Base-by-base conservation (phyloP, 2,797 vertebrate species). In the Benthosema pterotum region DNA sequence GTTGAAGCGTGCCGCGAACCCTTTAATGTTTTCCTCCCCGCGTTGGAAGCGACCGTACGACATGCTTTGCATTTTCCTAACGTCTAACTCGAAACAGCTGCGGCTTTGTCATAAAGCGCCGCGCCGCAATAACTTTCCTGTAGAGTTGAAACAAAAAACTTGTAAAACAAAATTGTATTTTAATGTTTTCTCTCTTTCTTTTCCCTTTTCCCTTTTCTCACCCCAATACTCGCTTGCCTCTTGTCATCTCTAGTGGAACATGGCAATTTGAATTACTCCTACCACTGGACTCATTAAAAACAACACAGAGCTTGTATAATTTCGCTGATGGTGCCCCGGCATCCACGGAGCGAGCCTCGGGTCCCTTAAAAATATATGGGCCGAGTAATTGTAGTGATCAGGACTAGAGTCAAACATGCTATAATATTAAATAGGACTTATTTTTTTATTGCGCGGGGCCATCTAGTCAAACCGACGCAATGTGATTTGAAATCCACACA, bases 101-200 rank as follows among this genome's bases (percentile, higher is more conserved):
- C 55, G 55, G 9, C 75, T 74, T 38, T 38, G 11, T n/a, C n/a
- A 38, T 78, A 72, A 82, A 67, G 65, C 70, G 62, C 67, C n/a
- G n/a, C n/a, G n/a, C 17, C 60, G 60, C 68, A 75, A 70, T 78
- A 82, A 72, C 73, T 77, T 79, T 78, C 63, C 63, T 60, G 19
- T 25, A 25, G 4, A 80, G 67, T 67, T 59, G 42, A 80, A 80
- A 72, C 18, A 45, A 13, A 74, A 61, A 61, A 48, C 66, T 66
- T 84, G 72, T 85, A 80, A 84, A 86, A 80, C 50, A 69, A 75
- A 88, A 84, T 77, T 78, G 72, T 15, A 52, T 19, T 43, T 77
- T 75, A 74, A 64, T 59, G 59, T 72, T 67, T 83, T 77, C 61
- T 66, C 72, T 73, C 14, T 71, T 18, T 18, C 15, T 13, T 71